Evolutionary conservation across 2,888 invertebrate genomes (phyloP), one percentile per base, ranked within the genome.

Genomic region (Tenthredo notha): DNA sequence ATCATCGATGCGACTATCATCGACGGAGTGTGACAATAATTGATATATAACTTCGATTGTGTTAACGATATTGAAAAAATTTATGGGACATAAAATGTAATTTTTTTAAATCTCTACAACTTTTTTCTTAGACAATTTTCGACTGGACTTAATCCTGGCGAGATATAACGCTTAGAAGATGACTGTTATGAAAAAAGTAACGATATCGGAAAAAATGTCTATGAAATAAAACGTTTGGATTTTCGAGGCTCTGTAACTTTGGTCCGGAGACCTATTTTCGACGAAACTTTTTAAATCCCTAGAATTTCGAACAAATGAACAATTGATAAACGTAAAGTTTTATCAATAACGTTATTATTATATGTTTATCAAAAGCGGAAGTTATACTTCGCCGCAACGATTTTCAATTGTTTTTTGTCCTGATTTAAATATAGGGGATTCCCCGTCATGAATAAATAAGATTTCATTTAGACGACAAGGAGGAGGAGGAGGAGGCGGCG

Each of bases 321-420:
- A 40, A n/a, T 77, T 54, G 50, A 33, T 10, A 47, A 54, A 54
- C 29, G 33, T 0, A 33, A 77, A 77, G 77, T 77, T 77, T 77
- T 77, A 77, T 77, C 77, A 21, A 77, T 77, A 77, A 40, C 15
- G 18, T n/a, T 3, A 37, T 72, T 40, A 33, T 33, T 33, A 33
- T 33, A 40, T 72, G 10, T 33, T n/a, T 40, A 6, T 33, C 33
- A n/a, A n/a, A 33, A 33, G n/a, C 18, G n/a, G 54, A 72, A 40
- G 37, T 72, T 72, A 6, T 54, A n/a, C 25, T 12, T 25, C 7
- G 21, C 12, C 25, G 25, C 12, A 61, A 61, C 10, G 25, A 61
- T 61, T 21, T 61, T 25, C 25, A 25, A 61, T 61, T 61, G 61
- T 61, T 61, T 18, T 25, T 61, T 10, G 61, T 54, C 18, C 54